phyloP scores from a whole-genome alignment of 2,888 invertebrate genomes.

The Elegia similella region DNA sequence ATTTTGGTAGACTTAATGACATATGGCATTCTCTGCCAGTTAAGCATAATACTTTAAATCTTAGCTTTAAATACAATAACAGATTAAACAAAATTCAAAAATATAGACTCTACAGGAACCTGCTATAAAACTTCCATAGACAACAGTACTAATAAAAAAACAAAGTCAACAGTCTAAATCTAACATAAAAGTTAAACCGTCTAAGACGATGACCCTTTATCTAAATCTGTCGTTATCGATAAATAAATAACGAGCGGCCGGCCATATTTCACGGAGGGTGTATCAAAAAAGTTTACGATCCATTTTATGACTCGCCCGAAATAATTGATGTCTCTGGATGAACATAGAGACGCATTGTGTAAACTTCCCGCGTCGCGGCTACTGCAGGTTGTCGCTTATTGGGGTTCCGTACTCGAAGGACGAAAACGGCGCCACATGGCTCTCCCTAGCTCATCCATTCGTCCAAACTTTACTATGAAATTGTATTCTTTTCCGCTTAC shows the following conservation, averaged over 20 bases:
- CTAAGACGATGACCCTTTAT: constrained; percentile 9
- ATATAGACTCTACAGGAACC: background rate
- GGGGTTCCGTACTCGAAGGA: too few species aligned
- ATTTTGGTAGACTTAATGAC: too few species aligned
- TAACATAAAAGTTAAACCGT: constrained; percentile 27
- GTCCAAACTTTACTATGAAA: too few species aligned
- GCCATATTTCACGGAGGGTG: constrained; percentile 1
- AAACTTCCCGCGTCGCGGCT: constrained; percentile 22
- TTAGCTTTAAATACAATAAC: too few species aligned
- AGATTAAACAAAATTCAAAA: too few species aligned
- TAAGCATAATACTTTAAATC: too few species aligned
- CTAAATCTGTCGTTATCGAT: constrained; percentile 13
- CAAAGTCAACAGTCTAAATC: background rate
- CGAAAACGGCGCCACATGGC: too few species aligned
- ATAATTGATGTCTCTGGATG: constrained; percentile 16
- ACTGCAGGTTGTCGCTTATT: background rate
- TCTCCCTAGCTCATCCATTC: too few species aligned
- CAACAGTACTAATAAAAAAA: background rate
- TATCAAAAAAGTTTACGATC: constrained; percentile 6
- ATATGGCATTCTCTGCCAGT: too few species aligned
- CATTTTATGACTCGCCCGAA: constrained; percentile 9
- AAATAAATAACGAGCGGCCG: constrained; percentile 8
- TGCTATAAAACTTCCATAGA: background rate
- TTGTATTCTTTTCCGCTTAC: too few species aligned
- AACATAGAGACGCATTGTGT: constrained; percentile 18